Conservation (phyloP, 2,888 invertebrate species). For the Monochamus alternatus region DNA sequence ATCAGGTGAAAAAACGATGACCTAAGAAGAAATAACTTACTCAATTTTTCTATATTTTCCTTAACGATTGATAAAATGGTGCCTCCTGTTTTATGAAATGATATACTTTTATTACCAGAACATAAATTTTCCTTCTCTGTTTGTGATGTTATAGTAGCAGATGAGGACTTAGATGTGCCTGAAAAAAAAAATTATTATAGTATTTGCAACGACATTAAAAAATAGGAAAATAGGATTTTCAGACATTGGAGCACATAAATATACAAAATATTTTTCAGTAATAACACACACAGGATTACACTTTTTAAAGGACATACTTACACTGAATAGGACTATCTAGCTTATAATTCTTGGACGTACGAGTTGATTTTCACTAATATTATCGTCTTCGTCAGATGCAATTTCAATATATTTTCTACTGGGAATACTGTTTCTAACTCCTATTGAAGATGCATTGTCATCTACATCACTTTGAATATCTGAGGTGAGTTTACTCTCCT, state of each 20-base stretch:
- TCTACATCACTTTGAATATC: conserved; percentile 15
- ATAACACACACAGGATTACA: not conserved
- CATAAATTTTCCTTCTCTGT: too few species aligned
- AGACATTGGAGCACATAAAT: too few species aligned
- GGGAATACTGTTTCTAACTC: conserved; percentile 8
- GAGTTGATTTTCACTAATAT: conserved; percentile 8
- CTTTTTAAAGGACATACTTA: conserved; percentile 7
- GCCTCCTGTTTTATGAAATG: not conserved
- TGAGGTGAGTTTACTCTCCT: conserved; percentile 8
- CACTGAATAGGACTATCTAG: not conserved
- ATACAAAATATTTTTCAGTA: not conserved
- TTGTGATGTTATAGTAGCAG: too few species aligned
- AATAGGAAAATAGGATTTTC: too few species aligned
- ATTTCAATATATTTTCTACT: conserved; percentile 1
- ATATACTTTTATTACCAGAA: too few species aligned
- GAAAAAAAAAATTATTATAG: too few species aligned
- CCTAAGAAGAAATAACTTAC: not conserved
- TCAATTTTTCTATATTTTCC: not conserved
- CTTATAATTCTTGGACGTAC: conserved; percentile 4
- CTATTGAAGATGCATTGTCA: not conserved
- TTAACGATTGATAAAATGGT: not conserved
- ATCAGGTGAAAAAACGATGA: not conserved
- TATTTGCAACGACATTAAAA: too few species aligned
- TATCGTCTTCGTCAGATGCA: not conserved
- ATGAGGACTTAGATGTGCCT: too few species aligned